Evolutionary conservation across 2,797 vertebrate genomes (phyloP).

Genomic region (Dromococcyx pavoninus): DNA sequence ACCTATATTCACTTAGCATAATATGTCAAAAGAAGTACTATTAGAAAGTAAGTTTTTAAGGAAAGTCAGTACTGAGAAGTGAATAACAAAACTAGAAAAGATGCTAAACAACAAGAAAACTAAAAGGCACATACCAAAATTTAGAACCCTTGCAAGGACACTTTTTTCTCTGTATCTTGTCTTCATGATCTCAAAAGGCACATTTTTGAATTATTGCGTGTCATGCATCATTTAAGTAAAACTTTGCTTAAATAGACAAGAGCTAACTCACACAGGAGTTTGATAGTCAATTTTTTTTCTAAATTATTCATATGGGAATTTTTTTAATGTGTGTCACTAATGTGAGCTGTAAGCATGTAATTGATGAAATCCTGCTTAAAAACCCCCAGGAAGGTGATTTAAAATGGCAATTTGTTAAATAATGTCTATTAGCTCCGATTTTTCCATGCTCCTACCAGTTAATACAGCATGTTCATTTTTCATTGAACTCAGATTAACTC

Average conservation of each 20-base stretch:
- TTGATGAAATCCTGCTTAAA: slow-evolving; percentile 69
- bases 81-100: neutral
- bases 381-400: slow-evolving; percentile 67
- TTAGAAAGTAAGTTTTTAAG: neutral
- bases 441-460: slow-evolving; percentile 58
- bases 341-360: slow-evolving; percentile 69
- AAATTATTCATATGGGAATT: slow-evolving; percentile 62
- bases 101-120: neutral
- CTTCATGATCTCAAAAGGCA: neutral
- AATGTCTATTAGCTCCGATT: slow-evolving; percentile 69
- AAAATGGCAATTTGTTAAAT: slow-evolving; percentile 72
- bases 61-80: neutral
- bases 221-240: slow-evolving; percentile 39
- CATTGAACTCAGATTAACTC: slow-evolving; percentile 65
- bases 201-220: neutral
- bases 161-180: neutral
- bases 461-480: slow-evolving; percentile 64
- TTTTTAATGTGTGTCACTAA: slow-evolving; percentile 69
- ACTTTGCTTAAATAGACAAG: slow-evolving; percentile 31
- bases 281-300: slow-evolving; percentile 1
- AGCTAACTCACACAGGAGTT: slow-evolving; percentile 20
- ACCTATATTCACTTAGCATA: neutral
- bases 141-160: neutral
- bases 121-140: neutral
- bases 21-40: neutral